Conservation (phyloP, 2,113 vertebrate species). For the Stigmatopora nigra region DNA sequence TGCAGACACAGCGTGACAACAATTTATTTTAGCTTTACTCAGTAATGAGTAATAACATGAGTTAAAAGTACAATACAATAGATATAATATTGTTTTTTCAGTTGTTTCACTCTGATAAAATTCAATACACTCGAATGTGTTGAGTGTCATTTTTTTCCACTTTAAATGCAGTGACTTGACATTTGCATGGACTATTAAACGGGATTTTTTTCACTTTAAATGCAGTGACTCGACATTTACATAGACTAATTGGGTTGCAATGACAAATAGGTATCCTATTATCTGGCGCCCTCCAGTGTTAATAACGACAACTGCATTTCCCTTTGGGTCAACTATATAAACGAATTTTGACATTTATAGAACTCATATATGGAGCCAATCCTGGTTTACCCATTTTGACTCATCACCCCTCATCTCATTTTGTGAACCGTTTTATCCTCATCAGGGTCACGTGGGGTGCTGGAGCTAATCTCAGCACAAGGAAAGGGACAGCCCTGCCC, state of each 20-base stretch:
- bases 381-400: neutral
- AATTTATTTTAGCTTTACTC: neutral
- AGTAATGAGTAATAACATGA: neutral
- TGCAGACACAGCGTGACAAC: neutral
- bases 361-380: no score
- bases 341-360: no score
- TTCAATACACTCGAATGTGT: neutral
- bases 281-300: slow-evolving; percentile 45
- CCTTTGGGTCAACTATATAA: neutral
- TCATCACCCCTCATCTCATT: neutral
- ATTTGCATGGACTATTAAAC: no score
- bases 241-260: no score
- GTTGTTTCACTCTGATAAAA: neutral
- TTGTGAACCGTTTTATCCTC: no score
- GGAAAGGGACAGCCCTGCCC: no score
- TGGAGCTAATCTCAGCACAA: no score
- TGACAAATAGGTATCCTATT: slow-evolving; percentile 12
- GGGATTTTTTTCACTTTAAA: neutral
- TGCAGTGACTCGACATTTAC: neutral
- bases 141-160: neutral
- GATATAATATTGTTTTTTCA: no score
- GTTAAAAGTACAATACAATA: neutral
- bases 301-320: neutral
- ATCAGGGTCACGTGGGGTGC: no score
- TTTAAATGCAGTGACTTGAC: neutral